Evolutionary conservation across 2,888 invertebrate species (phyloP), one percentile per base, ranked within the genome.

Genomic region (Cataglyphis cursor): DNA sequence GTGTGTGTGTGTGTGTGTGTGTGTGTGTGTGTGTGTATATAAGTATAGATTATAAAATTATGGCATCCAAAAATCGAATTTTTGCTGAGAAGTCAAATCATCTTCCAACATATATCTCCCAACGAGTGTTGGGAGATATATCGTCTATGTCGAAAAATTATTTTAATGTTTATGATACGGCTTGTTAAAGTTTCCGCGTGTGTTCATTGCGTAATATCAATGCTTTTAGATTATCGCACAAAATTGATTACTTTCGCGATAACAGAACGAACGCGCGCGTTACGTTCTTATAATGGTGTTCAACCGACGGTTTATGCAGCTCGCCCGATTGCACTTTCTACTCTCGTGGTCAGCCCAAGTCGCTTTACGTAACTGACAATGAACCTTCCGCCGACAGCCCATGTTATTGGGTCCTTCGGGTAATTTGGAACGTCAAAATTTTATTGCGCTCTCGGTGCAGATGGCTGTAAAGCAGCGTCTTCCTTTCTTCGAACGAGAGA

Each of bases 321-420:
- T 85, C 70, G 82, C 64, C 84, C 66, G 86, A 88, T 86, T 84
- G 91, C 89, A 91, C 94, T 94, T 94, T 94, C 87, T 62, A 72
- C 54, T 85, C 75, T 70, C 64, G 81, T 31, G 85, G 80, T 68
- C 86, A 74, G 81, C 59, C 75, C 54, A 57, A 59, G 72, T 35
- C 85, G 76, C 64, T 92, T 94, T 94, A 92, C 91, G 92, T 93
- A 94, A 94, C 93, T 94, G 94, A 90, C 93, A 94, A 94, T 94
- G 94, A 94, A 94, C 93, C 91, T 92, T 90, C 88, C 87, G 61
- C 28, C 65, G 64, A 80, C 24, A 76, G 28, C 0, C 74, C 68
- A 54, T 65, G 80, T 84, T 85, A 89, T 62, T 64, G 64, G 81
- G 66, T 41, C 70, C 61, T 59, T 62, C 61, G 57, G 9, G 62